phyloP scores from a whole-genome alignment of 2,113 vertebrate genomes.

The Rhynchopsitta pachyrhyncha region DNA sequence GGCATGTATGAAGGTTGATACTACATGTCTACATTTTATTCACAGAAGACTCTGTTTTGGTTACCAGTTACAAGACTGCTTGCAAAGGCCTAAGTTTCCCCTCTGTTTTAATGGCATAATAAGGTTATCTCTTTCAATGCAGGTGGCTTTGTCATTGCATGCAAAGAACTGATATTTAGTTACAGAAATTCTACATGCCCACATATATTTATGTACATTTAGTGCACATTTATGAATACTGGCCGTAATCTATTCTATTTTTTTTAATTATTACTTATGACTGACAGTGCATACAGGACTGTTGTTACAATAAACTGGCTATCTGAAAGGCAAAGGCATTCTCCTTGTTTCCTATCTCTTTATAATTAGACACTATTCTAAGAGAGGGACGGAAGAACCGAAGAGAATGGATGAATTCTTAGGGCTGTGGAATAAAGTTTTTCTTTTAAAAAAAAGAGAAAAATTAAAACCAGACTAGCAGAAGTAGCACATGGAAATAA shows the following conservation, averaged over 20 bases:
- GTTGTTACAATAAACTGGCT: not conserved
- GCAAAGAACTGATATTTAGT: not conserved
- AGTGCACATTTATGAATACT: not conserved
- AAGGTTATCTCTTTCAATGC: not conserved
- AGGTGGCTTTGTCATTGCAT: not conserved
- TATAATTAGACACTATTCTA: not conserved
- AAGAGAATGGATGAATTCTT: not conserved
- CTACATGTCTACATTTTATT: not conserved
- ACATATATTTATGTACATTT: not conserved
- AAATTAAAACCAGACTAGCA: not conserved
- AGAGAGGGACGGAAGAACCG: not conserved
- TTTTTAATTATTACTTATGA: not conserved
- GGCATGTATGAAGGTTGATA: not conserved
- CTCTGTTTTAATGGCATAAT: not conserved
- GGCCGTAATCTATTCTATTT: not conserved
- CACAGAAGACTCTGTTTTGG: not conserved
- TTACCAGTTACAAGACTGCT: not conserved
- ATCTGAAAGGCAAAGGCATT: not conserved
- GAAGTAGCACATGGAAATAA: not conserved
- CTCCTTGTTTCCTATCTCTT: not conserved
- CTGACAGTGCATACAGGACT: not conserved
- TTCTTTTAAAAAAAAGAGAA: no score
- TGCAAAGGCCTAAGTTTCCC: not conserved
- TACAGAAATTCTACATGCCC: not conserved
- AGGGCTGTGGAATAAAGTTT: not conserved